Conservation (phyloP, 1,140 invertebrate species). For the Conus betulinus region DNA sequence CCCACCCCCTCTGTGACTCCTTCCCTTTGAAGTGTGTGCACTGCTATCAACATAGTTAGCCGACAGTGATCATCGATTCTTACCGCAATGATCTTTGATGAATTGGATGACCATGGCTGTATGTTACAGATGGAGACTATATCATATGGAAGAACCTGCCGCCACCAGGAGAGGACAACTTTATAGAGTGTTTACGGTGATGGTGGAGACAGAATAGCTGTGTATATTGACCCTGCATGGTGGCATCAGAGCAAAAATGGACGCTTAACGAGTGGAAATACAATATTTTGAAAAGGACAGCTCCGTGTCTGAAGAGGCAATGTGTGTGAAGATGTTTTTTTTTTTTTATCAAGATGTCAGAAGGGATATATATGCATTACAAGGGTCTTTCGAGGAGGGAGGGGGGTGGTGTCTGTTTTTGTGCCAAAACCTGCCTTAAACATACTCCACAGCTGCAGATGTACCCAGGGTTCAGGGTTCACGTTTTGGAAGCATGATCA, state of each 20-base stretch:
- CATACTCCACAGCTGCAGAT: background rate
- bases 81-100: no score
- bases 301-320: no score
- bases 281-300: no score
- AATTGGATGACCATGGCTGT: background rate
- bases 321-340: no score
- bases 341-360: background rate
- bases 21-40: no score
- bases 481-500: no score
- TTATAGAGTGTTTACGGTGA: background rate
- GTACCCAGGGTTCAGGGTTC: background rate
- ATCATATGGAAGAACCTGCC: constrained; percentile 30
- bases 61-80: no score
- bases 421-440: background rate
- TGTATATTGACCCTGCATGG: no score
- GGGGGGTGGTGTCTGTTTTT: background rate
- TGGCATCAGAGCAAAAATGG: no score
- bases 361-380: background rate
- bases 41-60: no score
- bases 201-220: background rate
- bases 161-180: background rate
- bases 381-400: background rate
- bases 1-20: no score
- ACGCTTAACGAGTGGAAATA: no score
- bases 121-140: constrained; percentile 23